Evolutionary conservation across 2,113 vertebrate species (phyloP).

Genomic region (Hymenochirus boettgeri): DNA sequence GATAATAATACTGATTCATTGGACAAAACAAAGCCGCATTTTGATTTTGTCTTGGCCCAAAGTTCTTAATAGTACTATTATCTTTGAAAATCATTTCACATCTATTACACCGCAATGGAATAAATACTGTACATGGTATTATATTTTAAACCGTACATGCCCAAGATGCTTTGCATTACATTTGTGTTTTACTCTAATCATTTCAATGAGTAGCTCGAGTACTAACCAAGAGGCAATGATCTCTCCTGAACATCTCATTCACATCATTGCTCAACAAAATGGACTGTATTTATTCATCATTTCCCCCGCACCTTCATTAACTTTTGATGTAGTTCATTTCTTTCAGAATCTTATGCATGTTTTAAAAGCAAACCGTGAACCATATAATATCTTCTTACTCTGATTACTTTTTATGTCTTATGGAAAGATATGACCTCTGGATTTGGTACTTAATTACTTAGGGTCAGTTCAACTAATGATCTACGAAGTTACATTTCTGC

Average conservation of each 20-base stretch:
- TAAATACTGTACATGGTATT: too few species aligned
- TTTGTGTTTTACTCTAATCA: neutral
- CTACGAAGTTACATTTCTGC: constrained; percentile 10
- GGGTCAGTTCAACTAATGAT: constrained; percentile 26
- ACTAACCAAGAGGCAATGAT: neutral
- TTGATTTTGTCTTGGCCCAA: too few species aligned
- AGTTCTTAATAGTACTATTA: too few species aligned
- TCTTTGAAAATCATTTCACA: too few species aligned
- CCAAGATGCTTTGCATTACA: too few species aligned
- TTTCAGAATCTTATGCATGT: constrained; percentile 22
- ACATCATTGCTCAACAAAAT: neutral
- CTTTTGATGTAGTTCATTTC: constrained; percentile 28
- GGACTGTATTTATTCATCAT: constrained; percentile 14
- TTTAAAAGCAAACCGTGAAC: constrained; percentile 20
- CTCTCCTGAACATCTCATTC: neutral
- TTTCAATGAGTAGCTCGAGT: neutral
- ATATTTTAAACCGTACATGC: too few species aligned
- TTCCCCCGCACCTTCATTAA: neutral
- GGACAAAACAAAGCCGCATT: too few species aligned
- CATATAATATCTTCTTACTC: constrained; percentile 14
- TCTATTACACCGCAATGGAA: too few species aligned
- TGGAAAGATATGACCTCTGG: constrained; percentile 10
- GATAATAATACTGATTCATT: too few species aligned
- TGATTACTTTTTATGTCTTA: constrained; percentile 36
- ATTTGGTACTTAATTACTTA: constrained; percentile 20